These are phyloP conservation scores for Andrena flavipes DNA, from an alignment of 2,888 invertebrate species.

Conservation along the genomic window DNA sequence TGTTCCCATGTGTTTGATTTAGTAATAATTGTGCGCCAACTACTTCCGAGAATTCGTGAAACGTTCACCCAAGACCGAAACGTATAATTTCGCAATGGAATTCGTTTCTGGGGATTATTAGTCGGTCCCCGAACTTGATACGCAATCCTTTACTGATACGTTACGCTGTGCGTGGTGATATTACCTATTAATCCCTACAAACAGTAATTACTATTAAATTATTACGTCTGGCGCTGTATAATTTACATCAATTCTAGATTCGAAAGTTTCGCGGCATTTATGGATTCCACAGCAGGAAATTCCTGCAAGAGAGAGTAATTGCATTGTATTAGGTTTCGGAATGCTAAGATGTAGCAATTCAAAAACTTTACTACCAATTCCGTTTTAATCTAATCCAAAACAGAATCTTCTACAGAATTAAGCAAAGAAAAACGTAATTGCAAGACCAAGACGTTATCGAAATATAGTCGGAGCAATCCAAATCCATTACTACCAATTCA, in stretches of 20 bases:
- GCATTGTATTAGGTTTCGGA: background rate
- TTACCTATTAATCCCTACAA: constrained; percentile 24
- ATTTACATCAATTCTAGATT: constrained; percentile 25
- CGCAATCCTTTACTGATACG: constrained; percentile 21
- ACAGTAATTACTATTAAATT: constrained; percentile 25
- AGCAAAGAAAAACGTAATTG: background rate
- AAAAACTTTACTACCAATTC: no score
- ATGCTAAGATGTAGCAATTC: background rate
- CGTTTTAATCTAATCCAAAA: background rate
- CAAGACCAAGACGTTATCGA: no score
- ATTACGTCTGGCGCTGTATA: constrained; percentile 4
- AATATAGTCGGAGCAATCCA: no score
- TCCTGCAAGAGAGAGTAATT: constrained; percentile 13
- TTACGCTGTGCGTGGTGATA: background rate
- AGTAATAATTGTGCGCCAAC: constrained; percentile 31
- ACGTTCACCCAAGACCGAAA: constrained; percentile 22
- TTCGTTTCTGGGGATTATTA: constrained; percentile 47
- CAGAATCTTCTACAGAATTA: background rate
- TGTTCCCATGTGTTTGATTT: constrained; percentile 31
- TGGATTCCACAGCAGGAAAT: constrained; percentile 8
- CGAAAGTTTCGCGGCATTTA: constrained; percentile 2
- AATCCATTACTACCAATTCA: no score
- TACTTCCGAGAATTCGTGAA: constrained; percentile 39
- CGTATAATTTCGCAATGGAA: constrained; percentile 56
- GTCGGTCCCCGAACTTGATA: constrained; percentile 20